These are phyloP conservation scores for Phenganax stokvisi DNA, from an alignment of 92 coral and sea anemone genomes.

Conservation along the genomic window DNA sequence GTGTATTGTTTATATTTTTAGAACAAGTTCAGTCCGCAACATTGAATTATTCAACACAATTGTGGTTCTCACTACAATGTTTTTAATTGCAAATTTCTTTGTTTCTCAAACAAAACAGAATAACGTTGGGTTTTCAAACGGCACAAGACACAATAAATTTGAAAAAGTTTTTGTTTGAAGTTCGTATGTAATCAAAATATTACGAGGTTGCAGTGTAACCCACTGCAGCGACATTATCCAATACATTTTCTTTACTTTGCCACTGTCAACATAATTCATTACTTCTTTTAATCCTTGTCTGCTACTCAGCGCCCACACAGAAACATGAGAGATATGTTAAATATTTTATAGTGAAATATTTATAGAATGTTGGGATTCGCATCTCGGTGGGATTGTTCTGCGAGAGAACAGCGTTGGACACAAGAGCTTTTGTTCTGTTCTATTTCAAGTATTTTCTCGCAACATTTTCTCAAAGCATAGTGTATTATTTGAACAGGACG, in stretches of 20 bases:
- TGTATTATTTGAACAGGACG: constrained; percentile 4
- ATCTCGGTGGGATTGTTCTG: neutral
- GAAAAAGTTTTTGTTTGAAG: no score
- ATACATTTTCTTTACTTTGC: neutral
- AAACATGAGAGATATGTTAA: constrained; percentile 31
- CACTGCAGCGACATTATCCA: no score
- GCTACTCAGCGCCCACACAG: constrained; percentile 20
- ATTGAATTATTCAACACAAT: constrained; percentile 4
- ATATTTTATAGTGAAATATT: constrained; percentile 30
- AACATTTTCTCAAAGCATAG: neutral
- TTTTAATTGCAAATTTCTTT: constrained; percentile 22
- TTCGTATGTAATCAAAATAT: no score
- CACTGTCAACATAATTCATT: constrained; percentile 1
- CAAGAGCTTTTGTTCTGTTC: constrained; percentile 20
- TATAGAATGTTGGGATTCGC: neutral
- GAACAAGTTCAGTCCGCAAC: neutral
- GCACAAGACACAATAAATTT: no score
- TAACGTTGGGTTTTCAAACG: neutral
- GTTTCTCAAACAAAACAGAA: constrained; percentile 3
- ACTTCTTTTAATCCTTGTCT: constrained; percentile 3
- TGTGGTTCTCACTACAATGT: constrained; percentile 3
- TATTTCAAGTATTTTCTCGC: constrained; percentile 9
- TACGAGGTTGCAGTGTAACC: no score
- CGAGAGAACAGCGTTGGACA: constrained; percentile 6
- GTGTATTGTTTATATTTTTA: constrained; percentile 8